Evolutionary conservation across 2,888 invertebrate genomes (phyloP), one percentile per base, ranked within the genome.

Genomic region (Cancer borealis): DNA sequence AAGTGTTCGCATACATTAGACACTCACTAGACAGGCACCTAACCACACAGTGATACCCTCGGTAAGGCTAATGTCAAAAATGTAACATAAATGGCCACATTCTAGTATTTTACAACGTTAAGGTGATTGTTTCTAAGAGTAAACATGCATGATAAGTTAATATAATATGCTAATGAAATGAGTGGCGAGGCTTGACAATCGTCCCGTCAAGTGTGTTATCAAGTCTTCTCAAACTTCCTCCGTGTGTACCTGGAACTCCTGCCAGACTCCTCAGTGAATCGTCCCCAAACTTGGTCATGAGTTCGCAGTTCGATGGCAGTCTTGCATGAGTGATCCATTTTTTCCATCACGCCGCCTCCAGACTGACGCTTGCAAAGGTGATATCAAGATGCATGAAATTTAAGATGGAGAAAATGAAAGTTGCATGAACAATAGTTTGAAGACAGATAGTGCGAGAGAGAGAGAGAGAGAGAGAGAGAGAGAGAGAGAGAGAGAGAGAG

Each of bases 261-360:
- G 84, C 84, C 39, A 39, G 84, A 84, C 84, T 84, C 39, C 84
- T 14, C 39, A 84, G n/a, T 39, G 84, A 84, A 84, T 84, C 30
- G 84, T 39, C 73, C 14, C 84, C 39, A 84, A 84, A 84, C 84
- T 84, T 84, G 39, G 39, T 30, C 84, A 84, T 39, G 39, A 84
- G 84, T 39, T 84, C 3, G 84, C 84, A 30, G 39, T 30, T 14
- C 84, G 84, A 30, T 21, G 84, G 10, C 8, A 39, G 84, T 30
- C 84, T 39, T 84, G 84, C 84, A 84, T 84, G 84, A 84, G 39
- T 39, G 84, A 84, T 39, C n/a, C 73, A 73, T 26, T 73, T 73
- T 73, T 73, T 26, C 73, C 26, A 26, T 26, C n/a, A n/a, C 73
- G 10, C 30, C 14, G 39, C 39, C 84, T 30, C 3, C 84, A 84